Evolutionary conservation across 2,888 invertebrate species (phyloP).

Genomic region (Allacma fusca): DNA sequence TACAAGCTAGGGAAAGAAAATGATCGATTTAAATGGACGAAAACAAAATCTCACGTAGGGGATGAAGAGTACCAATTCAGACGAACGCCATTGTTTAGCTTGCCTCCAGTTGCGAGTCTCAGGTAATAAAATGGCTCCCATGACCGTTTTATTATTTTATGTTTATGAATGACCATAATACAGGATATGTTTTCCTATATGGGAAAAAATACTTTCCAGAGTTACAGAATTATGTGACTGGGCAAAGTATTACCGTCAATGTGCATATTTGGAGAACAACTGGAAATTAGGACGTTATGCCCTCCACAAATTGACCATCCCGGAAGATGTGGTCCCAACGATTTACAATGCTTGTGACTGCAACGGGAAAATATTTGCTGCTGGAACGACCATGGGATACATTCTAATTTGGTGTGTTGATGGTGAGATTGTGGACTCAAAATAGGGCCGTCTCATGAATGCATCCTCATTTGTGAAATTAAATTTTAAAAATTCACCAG

Average conservation of each 20-base stretch:
- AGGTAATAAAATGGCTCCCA: not conserved
- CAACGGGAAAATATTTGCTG: conserved; percentile 43
- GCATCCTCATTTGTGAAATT: not conserved
- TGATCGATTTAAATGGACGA: conserved; percentile 30
- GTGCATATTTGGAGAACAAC: conserved; percentile 40
- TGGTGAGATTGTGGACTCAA: conserved; percentile 37
- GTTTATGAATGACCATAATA: not conserved
- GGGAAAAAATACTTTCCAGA: no score
- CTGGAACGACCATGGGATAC: conserved; percentile 36
- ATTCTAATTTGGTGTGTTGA: conserved; percentile 45
- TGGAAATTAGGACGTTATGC: conserved; percentile 45
- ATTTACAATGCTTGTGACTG: conserved; percentile 33
- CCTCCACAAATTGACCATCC: conserved; percentile 39
- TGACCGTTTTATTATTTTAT: no score
- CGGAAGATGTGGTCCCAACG: not conserved
- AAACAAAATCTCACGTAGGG: conserved; percentile 31
- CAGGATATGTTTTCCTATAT: no score
- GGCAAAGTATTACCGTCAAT: conserved; percentile 44
- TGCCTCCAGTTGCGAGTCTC: conserved; percentile 29
- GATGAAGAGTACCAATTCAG: conserved; percentile 5
- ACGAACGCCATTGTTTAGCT: conserved; percentile 36
- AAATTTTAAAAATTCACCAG: no score
- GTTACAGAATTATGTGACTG: conserved; percentile 44
- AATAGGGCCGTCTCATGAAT: not conserved
- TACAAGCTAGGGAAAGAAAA: not conserved